Evolutionary conservation across 2,888 invertebrate species (phyloP).

Genomic region (Subacronicta megacephala): DNA sequence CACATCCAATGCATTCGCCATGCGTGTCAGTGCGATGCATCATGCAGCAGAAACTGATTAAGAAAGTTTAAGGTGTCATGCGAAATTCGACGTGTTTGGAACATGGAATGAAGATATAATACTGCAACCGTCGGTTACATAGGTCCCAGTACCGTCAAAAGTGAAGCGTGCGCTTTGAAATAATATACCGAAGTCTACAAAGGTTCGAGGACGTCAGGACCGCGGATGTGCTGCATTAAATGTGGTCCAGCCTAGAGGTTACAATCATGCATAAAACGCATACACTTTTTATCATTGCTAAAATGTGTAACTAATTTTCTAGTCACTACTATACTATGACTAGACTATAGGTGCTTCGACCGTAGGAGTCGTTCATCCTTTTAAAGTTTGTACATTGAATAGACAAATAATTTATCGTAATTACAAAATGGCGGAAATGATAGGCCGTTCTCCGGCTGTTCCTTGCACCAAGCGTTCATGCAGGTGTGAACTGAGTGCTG

Average conservation of each 20-base stretch:
- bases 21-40: neutral
- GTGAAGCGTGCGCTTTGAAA: neutral
- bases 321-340: too few species aligned
- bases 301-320: constrained; percentile 23
- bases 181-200: too few species aligned
- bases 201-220: too few species aligned
- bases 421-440: constrained; percentile 16
- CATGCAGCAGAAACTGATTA: neutral
- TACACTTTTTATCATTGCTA: neutral
- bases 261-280: constrained; percentile 31
- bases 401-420: constrained; percentile 2
- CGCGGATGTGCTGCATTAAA: too few species aligned
- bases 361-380: too few species aligned
- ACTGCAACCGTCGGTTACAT: too few species aligned
- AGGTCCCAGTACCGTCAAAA: neutral
- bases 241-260: neutral
- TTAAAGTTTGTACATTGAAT: constrained; percentile 9
- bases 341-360: constrained; percentile 16
- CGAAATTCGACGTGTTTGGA: neutral
- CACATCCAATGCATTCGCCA: neutral
- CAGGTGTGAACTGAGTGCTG: constrained; percentile 55
- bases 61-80: constrained; percentile 1
- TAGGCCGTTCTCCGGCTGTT: neutral
- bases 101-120: too few species aligned
- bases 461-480: constrained; percentile 51